Base-by-base conservation (phyloP, 2,888 invertebrate species). In the Eupeodes latifasciatus region DNA sequence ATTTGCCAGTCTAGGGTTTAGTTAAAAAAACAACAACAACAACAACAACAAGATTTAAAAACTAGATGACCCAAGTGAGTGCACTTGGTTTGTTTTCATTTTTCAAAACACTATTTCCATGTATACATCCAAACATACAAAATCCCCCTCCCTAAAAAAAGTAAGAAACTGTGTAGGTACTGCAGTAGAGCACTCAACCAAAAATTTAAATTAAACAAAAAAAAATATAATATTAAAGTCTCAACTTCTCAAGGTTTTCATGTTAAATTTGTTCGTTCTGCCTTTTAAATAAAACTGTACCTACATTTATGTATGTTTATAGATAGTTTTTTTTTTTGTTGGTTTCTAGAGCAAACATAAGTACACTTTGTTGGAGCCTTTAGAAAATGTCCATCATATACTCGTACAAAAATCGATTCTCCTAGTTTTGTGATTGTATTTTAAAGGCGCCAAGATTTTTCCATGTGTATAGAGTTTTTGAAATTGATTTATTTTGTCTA, bases 231-330 rank as follows among this genome's bases (percentile, higher is more conserved):
- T 40, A 66, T 66, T 36, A n/a, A 66, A 66, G 66, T 66, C 66
- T 66, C n/a, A n/a, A n/a, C n/a, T n/a, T n/a, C n/a, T n/a, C 66
- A 66, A 66, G 66, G 66, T 66, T 66, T 49, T 66, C 66, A 49
- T 66, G 66, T 66, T 34, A 66, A 66, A 40, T 40, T 66, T 19
- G 4, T 66, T 66, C 11, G 11, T 66, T 14, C 19, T 64, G 3
- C 4, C n/a, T 40, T 61, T 34, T 59, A 3, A 34, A 59, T 61
- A 61, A 34, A 61, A n/a, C 36, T 61, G n/a, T 36, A 6, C 36
- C n/a, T 61, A 34, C 5, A n/a, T 2, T n/a, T 2, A 4, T 27
- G 2, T 27, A 27, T 27, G 27, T 27, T 27, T 27, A 27, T 27
- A 27, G 27, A 27, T 27, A 27, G 27, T 27, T 27, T 27, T 27